Percentiles rank a stretch among this genome's conserved stretches.
Evolutionary conservation across 2,797 vertebrate genomes (phyloP).

Genomic region (Megaceryle alcyon): DNA sequence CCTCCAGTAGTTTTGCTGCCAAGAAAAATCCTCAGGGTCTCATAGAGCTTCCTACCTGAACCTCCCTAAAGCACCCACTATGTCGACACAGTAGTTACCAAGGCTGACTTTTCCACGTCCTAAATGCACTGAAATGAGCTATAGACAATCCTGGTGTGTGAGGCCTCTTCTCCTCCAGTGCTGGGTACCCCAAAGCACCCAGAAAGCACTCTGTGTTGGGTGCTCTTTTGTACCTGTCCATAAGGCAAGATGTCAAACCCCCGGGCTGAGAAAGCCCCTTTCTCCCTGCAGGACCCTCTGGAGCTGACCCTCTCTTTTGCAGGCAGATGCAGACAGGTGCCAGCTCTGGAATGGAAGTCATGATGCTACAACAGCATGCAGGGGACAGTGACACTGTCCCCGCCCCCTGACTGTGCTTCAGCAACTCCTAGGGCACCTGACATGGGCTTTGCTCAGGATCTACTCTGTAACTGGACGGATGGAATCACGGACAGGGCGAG

Average conservation of each 20-base stretch:
- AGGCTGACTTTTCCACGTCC: background rate
- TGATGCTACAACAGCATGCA: background rate
- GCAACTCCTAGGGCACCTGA: background rate
- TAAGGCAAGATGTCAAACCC: background rate
- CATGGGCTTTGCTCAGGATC: background rate
- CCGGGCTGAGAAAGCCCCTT: background rate
- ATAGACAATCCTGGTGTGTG: background rate
- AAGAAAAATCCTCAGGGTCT: background rate
- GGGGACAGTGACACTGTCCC: accelerated
- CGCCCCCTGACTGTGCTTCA: background rate
- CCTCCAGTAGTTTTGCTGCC: background rate
- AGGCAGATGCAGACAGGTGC: background rate
- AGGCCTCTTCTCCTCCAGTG: background rate
- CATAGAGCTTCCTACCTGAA: background rate
- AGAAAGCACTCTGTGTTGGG: background rate
- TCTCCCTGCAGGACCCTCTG: background rate
- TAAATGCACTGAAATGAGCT: background rate
- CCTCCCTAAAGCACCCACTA: background rate
- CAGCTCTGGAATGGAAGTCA: background rate
- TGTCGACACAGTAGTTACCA: background rate
- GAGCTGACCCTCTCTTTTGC: background rate
- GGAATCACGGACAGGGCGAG: background rate
- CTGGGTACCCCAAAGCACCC: background rate
- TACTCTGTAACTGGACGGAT: background rate
- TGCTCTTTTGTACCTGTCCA: background rate